phyloP scores from a whole-genome alignment of 64 coral and sea anemone genomes.

The Stichodactyla helianthus region DNA sequence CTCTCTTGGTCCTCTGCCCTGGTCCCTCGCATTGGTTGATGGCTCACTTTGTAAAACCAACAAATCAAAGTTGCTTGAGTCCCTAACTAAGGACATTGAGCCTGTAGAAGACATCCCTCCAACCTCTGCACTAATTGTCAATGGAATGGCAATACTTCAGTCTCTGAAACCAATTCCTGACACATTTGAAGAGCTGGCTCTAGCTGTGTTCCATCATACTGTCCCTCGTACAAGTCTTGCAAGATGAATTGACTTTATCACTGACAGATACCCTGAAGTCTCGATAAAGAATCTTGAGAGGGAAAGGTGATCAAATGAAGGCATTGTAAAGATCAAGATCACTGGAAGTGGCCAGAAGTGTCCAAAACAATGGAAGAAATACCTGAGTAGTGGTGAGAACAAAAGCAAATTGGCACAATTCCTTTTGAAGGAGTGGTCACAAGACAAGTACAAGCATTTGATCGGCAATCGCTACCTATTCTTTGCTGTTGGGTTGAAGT shows the following conservation, averaged over 20 bases:
- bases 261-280: slow-evolving; percentile 38
- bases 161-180: slow-evolving; percentile 29
- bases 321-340: slow-evolving; percentile 12
- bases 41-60: slow-evolving; percentile 37
- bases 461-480: too few species aligned
- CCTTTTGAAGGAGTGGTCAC: too few species aligned
- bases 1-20: slow-evolving; percentile 53
- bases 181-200: slow-evolving; percentile 23
- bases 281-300: slow-evolving; percentile 55
- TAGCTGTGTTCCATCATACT: slow-evolving; percentile 12
- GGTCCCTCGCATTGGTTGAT: slow-evolving; percentile 40
- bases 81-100: slow-evolving; percentile 27
- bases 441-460: too few species aligned
- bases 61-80: slow-evolving; percentile 34
- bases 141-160: slow-evolving; percentile 33
- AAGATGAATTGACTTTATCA: slow-evolving; percentile 37
- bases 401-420: too few species aligned
- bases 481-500: too few species aligned
- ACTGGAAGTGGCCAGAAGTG: too few species aligned
- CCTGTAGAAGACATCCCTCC: background rate
- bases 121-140: slow-evolving; percentile 7
- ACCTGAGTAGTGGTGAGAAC: too few species aligned
- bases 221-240: slow-evolving; percentile 23
- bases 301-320: slow-evolving; percentile 15
- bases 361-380: too few species aligned